Evolutionary conservation across 2,113 vertebrate genomes (phyloP).

Genomic region (Sphyrna mokarran): DNA sequence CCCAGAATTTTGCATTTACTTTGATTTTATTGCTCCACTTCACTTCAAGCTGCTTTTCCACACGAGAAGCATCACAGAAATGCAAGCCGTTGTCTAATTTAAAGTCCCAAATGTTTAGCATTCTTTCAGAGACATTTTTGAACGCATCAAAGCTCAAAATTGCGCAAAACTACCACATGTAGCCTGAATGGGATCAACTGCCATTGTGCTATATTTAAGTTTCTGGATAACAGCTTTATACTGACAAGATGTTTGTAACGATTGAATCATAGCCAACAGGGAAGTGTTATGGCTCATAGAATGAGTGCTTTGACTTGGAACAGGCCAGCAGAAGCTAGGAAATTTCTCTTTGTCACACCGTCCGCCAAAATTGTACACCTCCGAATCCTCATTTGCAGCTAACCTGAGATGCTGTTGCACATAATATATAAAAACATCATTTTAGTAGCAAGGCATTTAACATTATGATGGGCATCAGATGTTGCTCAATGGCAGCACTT

Average conservation of each 20-base stretch:
- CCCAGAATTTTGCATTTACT: neutral
- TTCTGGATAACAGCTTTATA: neutral
- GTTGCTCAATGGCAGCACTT: no score
- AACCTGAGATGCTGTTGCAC: neutral
- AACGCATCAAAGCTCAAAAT: neutral
- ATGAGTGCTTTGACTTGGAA: neutral
- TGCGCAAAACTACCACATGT: neutral
- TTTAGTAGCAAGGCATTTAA: no score
- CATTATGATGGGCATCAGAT: no score
- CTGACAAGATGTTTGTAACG: neutral
- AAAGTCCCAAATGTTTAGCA: neutral
- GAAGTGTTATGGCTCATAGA: neutral
- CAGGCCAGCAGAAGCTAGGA: neutral
- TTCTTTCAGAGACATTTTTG: neutral
- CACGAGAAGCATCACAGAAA: neutral
- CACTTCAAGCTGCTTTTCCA: neutral
- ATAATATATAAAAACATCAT: neutral
- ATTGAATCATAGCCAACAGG: neutral
- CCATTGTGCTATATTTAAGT: neutral
- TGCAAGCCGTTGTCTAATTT: neutral
- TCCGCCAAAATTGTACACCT: neutral
- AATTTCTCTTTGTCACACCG: neutral
- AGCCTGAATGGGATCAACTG: neutral
- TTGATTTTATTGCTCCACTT: neutral
- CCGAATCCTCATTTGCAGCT: neutral